Evolutionary conservation across 2,797 vertebrate genomes (phyloP), one percentile per base, ranked within the genome.

Genomic region (Sciaenops ocellatus): DNA sequence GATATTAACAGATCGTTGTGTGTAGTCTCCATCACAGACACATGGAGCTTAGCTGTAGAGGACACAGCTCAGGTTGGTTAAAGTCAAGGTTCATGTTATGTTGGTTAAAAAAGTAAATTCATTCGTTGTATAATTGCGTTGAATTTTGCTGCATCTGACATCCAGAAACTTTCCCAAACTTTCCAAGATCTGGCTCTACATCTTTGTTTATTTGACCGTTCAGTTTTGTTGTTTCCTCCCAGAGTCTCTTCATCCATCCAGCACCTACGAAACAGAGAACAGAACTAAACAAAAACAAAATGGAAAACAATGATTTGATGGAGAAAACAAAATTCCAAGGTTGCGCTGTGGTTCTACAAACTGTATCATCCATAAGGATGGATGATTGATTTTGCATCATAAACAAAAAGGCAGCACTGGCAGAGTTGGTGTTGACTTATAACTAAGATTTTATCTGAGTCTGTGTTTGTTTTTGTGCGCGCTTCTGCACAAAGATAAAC

Each of bases 301-400:
- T 73, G 73, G 42, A 77, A 80, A 84, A 69, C 11, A 78, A 57
- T 3, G 11, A 56, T 78, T 48, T 76, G 61, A 75, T 61, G 72
- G 54, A 65, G 60, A 61, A 82, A 83, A 79, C 73, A 42, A 79
- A 83, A 81, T 85, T 87, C 78, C 79, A 84, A 85, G 82, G 87
- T 76, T 87, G 73, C 68, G 68, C 59, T 55, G 80, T 56, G 78
- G 24, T 69, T 73, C 62, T 62, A 30, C 70, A 56, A 71, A 55
- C 50, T 4, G 52, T n/a, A 64, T 80, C 71, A 78, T 80, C 77
- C 57, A 55, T 7, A 4, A 57, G 28, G 76, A 60, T 67, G 38
- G 30, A 72, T 52, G 67, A 85, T 82, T 63, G 84, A 86, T 84
- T 85, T 84, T 76, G 69, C 67, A 68, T 30, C 18, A 42, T 62